Percentiles rank a stretch among this genome's conserved stretches.
phyloP scores from a whole-genome alignment of 2,113 vertebrate species.

The Pygoscelis antarcticus region DNA sequence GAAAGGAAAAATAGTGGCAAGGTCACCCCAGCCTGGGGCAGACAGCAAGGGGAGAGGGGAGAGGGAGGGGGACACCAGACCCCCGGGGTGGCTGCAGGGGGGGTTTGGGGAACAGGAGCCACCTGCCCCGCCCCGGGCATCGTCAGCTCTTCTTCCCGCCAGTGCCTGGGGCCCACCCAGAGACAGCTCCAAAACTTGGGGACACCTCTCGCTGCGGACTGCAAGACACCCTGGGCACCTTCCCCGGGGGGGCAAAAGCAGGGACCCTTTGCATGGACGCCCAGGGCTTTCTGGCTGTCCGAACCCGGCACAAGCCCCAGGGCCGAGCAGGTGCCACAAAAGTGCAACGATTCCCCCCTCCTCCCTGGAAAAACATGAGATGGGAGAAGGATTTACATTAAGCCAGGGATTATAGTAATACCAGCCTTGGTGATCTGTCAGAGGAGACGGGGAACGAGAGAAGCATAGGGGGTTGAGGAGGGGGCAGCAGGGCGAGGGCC shows the following conservation, averaged over 20 bases:
- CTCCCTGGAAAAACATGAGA: neutral
- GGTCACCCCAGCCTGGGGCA: neutral
- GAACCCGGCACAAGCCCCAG: neutral
- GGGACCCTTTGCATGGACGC: fast-evolving
- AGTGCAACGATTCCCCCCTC: neutral
- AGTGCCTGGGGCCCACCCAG: neutral
- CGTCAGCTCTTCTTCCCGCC: neutral
- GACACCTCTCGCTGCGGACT: neutral
- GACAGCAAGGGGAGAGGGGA: neutral
- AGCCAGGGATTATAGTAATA: constrained; percentile 24
- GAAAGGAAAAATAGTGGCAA: neutral
- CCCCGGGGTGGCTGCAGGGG: neutral
- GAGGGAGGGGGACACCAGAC: neutral
- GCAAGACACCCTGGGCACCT: neutral
- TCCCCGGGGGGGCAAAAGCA: fast-evolving
- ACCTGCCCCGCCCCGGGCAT: fast-evolving
- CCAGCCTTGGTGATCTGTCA: neutral
- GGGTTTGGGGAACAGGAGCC: neutral
- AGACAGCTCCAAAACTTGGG: neutral
- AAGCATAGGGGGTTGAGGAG: fast-evolving
- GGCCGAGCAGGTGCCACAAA: neutral
- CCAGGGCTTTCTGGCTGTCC: neutral
- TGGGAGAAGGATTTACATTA: constrained; percentile 26
- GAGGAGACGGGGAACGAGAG: neutral
- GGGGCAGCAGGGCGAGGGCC: neutral